A percentile compares a stretch with the other conserved stretches of the same genome.
Conservation (phyloP, 1,140 invertebrate species). For the Tetranychus urticae region DNA sequence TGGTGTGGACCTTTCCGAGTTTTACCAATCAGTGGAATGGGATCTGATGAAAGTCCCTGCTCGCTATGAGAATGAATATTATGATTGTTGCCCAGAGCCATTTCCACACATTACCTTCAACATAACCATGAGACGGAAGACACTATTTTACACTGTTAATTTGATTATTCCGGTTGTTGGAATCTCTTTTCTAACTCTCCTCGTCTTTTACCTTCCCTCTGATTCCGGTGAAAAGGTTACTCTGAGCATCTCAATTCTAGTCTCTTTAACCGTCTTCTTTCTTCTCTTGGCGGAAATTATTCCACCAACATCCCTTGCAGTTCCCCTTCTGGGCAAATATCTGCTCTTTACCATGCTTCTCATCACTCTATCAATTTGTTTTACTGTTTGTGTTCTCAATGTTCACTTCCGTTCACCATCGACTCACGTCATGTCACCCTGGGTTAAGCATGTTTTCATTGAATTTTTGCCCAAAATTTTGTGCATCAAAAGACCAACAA, state of each 20-base stretch:
- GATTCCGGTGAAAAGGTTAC: conserved; percentile 78
- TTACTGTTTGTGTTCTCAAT: conserved; percentile 92
- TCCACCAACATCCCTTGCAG: conserved; percentile 31
- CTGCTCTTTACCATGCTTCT: conserved; percentile 95
- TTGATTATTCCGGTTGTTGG: conserved; percentile 85
- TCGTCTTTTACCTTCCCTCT: conserved; percentile 94
- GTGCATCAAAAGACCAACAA: neutral
- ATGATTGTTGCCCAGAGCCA: conserved; percentile 44
- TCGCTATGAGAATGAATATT: conserved; percentile 40
- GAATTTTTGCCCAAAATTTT: conserved; percentile 48
- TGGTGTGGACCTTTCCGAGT: conserved; percentile 63
- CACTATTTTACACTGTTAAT: conserved; percentile 90
- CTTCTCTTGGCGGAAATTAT: conserved; percentile 81
- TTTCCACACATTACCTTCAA: conserved; percentile 85
- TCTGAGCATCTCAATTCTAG: conserved; percentile 48
- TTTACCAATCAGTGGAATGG: conserved; percentile 91
- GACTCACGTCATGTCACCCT: conserved; percentile 77
- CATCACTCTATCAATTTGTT: conserved; percentile 80
- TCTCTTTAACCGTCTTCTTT: conserved; percentile 98
- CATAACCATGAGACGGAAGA: conserved; percentile 81
- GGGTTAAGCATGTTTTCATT: conserved; percentile 69
- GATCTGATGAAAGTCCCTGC: conserved; percentile 83
- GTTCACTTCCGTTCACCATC: conserved; percentile 97
- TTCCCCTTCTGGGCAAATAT: conserved; percentile 31
- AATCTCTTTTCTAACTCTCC: conserved; percentile 83